phyloP scores from a whole-genome alignment of 1,140 invertebrate species.

The Cydia amplana region DNA sequence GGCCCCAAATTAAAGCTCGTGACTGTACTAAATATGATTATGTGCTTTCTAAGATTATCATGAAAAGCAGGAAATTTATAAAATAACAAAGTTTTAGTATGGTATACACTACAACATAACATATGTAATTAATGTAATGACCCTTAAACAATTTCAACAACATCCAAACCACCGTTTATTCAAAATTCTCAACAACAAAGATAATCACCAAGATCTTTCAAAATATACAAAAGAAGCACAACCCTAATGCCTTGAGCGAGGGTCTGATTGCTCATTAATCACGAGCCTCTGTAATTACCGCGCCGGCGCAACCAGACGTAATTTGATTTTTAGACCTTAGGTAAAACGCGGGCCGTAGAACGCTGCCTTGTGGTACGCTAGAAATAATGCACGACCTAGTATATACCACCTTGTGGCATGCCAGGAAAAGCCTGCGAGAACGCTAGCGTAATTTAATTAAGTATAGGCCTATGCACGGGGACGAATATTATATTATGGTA shows the following conservation, averaged over 20 bases:
- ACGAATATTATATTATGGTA: neutral
- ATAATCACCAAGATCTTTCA: constrained; percentile 27
- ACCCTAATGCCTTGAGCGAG: constrained; percentile 38
- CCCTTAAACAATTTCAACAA: neutral
- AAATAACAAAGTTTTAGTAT: too few relatives aligned
- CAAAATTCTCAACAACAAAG: constrained; percentile 25
- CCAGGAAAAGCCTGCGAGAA: neutral
- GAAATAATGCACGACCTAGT: neutral
- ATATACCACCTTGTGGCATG: neutral
- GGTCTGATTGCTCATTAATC: constrained; percentile 72
- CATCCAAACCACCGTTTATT: constrained; percentile 6
- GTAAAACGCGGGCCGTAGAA: constrained; percentile 50
- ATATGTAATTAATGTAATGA: neutral
- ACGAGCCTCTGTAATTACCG: constrained; percentile 64
- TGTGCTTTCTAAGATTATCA: too few relatives aligned
- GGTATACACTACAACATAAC: neutral
- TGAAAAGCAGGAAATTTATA: too few relatives aligned
- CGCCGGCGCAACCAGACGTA: constrained; percentile 57
- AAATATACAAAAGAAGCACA: constrained; percentile 37
- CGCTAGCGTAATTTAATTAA: neutral
- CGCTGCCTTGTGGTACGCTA: neutral
- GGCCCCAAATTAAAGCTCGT: too few relatives aligned
- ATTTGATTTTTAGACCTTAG: constrained; percentile 64
- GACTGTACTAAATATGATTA: too few relatives aligned
- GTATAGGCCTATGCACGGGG: neutral